Conservation (phyloP, 2,888 invertebrate genomes). For the Orthosia cruda region DNA sequence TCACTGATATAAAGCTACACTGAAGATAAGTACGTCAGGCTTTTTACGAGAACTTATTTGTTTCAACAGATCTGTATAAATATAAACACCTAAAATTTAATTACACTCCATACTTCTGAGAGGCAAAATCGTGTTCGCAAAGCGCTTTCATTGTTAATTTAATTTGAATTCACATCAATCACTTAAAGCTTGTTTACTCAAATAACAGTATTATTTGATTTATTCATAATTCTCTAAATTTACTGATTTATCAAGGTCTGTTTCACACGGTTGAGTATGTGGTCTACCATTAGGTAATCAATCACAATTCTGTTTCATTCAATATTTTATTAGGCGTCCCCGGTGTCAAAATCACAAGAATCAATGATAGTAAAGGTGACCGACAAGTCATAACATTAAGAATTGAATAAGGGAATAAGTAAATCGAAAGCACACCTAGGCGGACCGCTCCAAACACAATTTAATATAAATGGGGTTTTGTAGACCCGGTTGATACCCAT, state of each 20-base stretch:
- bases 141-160: slow-evolving; percentile 44
- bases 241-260: slow-evolving; percentile 18
- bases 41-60: neutral
- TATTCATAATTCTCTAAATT: slow-evolving; percentile 35
- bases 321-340: slow-evolving; percentile 15
- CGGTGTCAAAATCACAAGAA: neutral
- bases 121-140: slow-evolving; percentile 5
- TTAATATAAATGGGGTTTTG: neutral
- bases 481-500: neutral
- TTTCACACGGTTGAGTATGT: slow-evolving; percentile 14
- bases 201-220: slow-evolving; percentile 42
- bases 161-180: slow-evolving; percentile 53
- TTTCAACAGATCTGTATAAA: slow-evolving; percentile 14
- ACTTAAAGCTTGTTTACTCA: slow-evolving; percentile 27
- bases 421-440: neutral
- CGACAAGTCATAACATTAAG: neutral
- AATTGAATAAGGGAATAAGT: neutral
- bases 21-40: too few relatives aligned
- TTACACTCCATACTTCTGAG: slow-evolving; percentile 13
- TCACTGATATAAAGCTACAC: too few relatives aligned
- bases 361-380: neutral
- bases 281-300: slow-evolving; percentile 3
- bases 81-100: slow-evolving; percentile 19
- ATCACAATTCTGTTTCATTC: slow-evolving; percentile 17
- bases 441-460: neutral